Conservation (phyloP, 2,113 vertebrate genomes). For the Ornithorhynchus anatinus region DNA sequence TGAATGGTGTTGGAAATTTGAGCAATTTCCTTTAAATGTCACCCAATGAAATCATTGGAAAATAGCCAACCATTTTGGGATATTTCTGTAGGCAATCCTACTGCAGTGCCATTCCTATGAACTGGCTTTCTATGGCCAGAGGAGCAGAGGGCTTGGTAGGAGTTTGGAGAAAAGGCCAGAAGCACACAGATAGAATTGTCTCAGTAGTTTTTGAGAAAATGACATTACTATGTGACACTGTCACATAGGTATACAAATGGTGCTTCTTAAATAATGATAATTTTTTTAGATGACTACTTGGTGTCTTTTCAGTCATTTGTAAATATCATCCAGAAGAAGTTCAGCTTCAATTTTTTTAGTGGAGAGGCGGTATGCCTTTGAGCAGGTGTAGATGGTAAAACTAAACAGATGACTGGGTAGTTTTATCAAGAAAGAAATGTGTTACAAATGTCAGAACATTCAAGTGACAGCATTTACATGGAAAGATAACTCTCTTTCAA, state of each 20-base stretch:
- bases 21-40: background rate
- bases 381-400: constrained; percentile 44
- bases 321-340: constrained; percentile 50
- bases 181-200: constrained; percentile 11
- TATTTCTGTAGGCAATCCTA: constrained; percentile 41
- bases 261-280: constrained; percentile 10
- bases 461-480: constrained; percentile 8
- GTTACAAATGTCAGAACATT: constrained; percentile 31
- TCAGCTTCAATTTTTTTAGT: constrained; percentile 23
- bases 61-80: background rate
- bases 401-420: constrained; percentile 26
- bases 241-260: background rate
- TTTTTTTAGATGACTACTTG: background rate
- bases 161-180: constrained; percentile 9
- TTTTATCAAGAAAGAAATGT: constrained; percentile 34
- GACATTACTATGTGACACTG: background rate
- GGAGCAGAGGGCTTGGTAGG: constrained; percentile 8
- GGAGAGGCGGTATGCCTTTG: background rate
- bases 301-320: constrained; percentile 17
- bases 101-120: constrained; percentile 23
- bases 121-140: constrained; percentile 27
- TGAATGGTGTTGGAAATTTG: background rate
- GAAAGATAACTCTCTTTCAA: constrained; percentile 45
- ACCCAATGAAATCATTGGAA: background rate
- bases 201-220: constrained; percentile 4